These are phyloP conservation scores for Agrochola macilenta DNA, from an alignment of 2,888 invertebrate species.

Conservation along the genomic window DNA sequence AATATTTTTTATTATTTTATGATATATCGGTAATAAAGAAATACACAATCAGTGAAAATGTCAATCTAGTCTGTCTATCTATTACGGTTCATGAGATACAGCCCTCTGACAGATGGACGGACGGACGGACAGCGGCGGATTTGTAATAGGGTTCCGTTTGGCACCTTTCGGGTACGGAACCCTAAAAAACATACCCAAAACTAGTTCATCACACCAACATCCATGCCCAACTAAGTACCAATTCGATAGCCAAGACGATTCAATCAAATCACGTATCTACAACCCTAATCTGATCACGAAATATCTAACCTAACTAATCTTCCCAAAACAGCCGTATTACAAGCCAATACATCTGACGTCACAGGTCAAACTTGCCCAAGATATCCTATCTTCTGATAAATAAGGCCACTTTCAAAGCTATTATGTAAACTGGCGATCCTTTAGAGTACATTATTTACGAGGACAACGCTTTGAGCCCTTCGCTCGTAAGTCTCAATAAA, in stretches of 20 bases:
- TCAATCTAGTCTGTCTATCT: too few species aligned
- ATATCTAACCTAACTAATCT: slow-evolving; percentile 46
- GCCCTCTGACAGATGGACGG: too few species aligned
- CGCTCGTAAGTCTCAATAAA: slow-evolving; percentile 50
- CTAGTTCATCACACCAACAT: slow-evolving; percentile 19
- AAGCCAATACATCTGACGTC: slow-evolving; percentile 44
- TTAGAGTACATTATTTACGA: slow-evolving; percentile 62
- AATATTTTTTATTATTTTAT: too few species aligned
- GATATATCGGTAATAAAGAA: too few species aligned
- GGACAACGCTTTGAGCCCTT: slow-evolving; percentile 49
- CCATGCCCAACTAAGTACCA: slow-evolving; percentile 7
- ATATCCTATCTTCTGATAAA: slow-evolving; percentile 56
- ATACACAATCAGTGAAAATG: too few species aligned
- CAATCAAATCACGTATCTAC: slow-evolving; percentile 49
- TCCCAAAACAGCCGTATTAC: slow-evolving; percentile 42
- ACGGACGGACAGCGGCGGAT: too few species aligned
- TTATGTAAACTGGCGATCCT: slow-evolving; percentile 66
- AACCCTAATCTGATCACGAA: slow-evolving; percentile 41
- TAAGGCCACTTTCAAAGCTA: slow-evolving; percentile 59
- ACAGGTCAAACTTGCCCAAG: slow-evolving; percentile 48
- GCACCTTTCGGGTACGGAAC: too few species aligned
- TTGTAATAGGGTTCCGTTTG: too few species aligned
- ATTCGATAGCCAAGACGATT: neutral
- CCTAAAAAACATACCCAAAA: neutral
- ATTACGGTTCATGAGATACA: too few species aligned